These are phyloP conservation scores for Tetranychus cinnabarinus DNA, from an alignment of 1,140 invertebrate species.

Conservation along the genomic window DNA sequence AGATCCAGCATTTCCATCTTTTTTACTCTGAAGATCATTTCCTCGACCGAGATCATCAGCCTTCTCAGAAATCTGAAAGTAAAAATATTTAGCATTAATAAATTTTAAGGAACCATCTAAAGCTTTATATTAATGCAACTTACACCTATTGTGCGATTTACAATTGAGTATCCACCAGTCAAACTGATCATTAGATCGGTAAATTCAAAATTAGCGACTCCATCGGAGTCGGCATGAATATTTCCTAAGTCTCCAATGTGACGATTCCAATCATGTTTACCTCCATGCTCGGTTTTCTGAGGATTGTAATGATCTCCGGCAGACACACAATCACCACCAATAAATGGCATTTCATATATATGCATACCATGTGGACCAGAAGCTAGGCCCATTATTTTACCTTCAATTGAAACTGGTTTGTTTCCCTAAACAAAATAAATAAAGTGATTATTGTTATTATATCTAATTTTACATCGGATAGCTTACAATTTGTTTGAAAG, in stretches of 20 bases:
- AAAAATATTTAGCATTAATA: neutral
- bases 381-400: neutral
- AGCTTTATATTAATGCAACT: neutral
- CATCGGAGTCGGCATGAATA: conserved; percentile 19
- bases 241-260: conserved; percentile 19
- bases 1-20: conserved; percentile 85
- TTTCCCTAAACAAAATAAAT: neutral
- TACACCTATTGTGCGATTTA: conserved; percentile 20
- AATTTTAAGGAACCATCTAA: too few species aligned
- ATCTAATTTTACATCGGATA: too few species aligned
- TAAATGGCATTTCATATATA: neutral
- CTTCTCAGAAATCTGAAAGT: conserved; percentile 26
- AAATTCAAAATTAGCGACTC: conserved; percentile 20
- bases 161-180: conserved; percentile 27
- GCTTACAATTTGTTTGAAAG: neutral
- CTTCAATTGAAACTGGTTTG: neutral
- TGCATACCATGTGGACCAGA: neutral
- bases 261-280: neutral
- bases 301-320: neutral
- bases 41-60: conserved; percentile 35
- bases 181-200: conserved; percentile 20
- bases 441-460: too few species aligned
- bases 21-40: conserved; percentile 54
- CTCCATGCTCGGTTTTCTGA: neutral
- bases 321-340: neutral